These are phyloP conservation scores for Acestrorhynchus altus DNA, from an alignment of 2,797 vertebrate species.

Conservation along the genomic window DNA sequence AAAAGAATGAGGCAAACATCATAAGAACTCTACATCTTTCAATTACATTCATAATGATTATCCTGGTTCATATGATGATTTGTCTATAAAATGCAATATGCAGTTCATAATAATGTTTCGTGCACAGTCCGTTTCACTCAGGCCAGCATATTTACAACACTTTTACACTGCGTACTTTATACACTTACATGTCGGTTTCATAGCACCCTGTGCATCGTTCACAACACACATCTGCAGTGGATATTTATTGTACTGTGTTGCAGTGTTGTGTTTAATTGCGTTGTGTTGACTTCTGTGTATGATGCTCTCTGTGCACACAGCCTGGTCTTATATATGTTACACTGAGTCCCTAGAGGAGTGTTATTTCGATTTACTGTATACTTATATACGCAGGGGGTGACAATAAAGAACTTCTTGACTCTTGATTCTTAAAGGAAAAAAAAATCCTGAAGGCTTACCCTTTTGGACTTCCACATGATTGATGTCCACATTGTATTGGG, in stretches of 20 bases:
- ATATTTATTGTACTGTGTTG: background rate
- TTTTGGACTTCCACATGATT: conserved; percentile 8
- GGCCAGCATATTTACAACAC: background rate
- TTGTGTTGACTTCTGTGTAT: background rate
- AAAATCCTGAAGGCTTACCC: background rate
- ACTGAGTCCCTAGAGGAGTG: background rate
- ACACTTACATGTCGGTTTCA: too few relatives aligned
- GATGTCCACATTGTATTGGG: background rate
- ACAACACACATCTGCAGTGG: too few relatives aligned
- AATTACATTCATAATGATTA: too few relatives aligned
- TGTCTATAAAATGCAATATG: too few relatives aligned
- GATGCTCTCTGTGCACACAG: background rate
- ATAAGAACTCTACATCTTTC: too few relatives aligned
- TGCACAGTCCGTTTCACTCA: too few relatives aligned
- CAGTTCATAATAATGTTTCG: too few relatives aligned
- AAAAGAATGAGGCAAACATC: too few relatives aligned
- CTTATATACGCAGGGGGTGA: background rate
- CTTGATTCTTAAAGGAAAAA: background rate
- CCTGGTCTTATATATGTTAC: background rate
- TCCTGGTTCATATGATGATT: too few relatives aligned
- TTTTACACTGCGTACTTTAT: background rate
- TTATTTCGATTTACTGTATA: conserved; percentile 3
- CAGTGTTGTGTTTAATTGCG: background rate
- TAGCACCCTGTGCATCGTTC: background rate
- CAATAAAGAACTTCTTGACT: conserved; percentile 8